Base-by-base conservation (phyloP, 2,797 vertebrate genomes). In the Gallinago solitaria region DNA sequence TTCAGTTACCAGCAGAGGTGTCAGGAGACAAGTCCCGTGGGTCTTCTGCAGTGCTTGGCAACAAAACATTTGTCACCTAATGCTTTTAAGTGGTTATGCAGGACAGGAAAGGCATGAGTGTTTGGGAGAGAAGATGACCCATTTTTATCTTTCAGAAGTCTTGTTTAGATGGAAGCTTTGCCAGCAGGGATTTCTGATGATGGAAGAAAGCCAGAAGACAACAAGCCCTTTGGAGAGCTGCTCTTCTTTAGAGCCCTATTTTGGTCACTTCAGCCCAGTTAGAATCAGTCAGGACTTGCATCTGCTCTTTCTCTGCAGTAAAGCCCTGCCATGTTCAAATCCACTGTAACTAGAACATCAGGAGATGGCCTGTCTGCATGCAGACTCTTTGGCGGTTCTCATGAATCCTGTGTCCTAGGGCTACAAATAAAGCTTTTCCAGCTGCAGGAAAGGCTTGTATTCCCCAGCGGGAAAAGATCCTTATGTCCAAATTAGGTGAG, bases 21-120 rank as follows among this genome's bases (percentile, higher is more conserved):
- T 83, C 54, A 57, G 85, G 90, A 93, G 84, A 94, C 54, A 65
- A 83, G 60, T 83, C 91, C 78, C 27, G 2, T 3, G 68, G 54
- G 79, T 54, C 59, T 76, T 88, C 73, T 88, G 54, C 23, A 30
- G 51, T 3, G 59, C 74, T 84, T 73, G 65, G 69, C 83, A 89
- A 56, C n/a, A 79, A 43, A 74, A 56, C 37, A 21, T 93, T 79
- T 92, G 84, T 95, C 95, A 82, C 86, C 81, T 91, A 73, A 88
- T 79, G 64, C 51, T 83, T 91, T 95, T 61, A 84, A 87, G 69
- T 87, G 74, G 47, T 64, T 92, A 67, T 84, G 21, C 54, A n/a
- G 74, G 71, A 75, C 75, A 82, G 68, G 71, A 39, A 60, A 76
- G n/a, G 35, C 64, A 19, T 4, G 35, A 77, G 51, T 18, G 11